phyloP scores from a whole-genome alignment of 1,140 invertebrate genomes.

The Pachypsylla venusta region DNA sequence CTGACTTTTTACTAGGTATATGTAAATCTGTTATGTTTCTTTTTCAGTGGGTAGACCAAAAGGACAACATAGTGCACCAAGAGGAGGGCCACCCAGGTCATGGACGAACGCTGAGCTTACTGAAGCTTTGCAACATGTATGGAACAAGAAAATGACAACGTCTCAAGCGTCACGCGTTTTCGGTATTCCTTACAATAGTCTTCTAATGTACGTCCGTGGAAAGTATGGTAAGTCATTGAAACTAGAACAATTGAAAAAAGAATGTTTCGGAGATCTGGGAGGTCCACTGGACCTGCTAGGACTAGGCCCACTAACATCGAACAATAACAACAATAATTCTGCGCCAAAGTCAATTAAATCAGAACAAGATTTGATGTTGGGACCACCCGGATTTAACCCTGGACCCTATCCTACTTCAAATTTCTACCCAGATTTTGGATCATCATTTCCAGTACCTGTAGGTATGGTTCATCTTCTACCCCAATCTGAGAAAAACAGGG shows the following conservation, averaged over 20 bases:
- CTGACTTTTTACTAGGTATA: too few species aligned
- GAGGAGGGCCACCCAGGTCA: conserved; percentile 70
- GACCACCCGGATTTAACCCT: conserved; percentile 41
- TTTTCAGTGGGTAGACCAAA: conserved; percentile 50
- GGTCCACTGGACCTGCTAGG: conserved; percentile 47
- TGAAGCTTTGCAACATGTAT: conserved; percentile 73
- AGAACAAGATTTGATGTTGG: conserved; percentile 25
- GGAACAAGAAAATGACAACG: conserved; percentile 90
- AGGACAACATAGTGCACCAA: conserved; percentile 72
- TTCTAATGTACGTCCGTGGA: conserved; percentile 81
- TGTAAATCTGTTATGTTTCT: conserved; percentile 11
- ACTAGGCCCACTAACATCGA: conserved; percentile 41
- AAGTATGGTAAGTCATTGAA: conserved; percentile 82
- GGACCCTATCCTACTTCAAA: conserved; percentile 35
- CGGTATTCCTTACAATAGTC: conserved; percentile 78
- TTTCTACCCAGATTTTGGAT: conserved; percentile 63
- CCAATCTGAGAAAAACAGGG: conserved; percentile 29
- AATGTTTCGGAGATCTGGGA: conserved; percentile 53
- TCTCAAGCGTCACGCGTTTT: conserved; percentile 77
- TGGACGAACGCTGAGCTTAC: conserved; percentile 83
- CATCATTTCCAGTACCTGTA: conserved; percentile 62
- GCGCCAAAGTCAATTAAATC: conserved; percentile 16
- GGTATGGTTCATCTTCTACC: conserved; percentile 68
- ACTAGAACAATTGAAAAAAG: conserved; percentile 68
- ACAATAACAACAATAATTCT: conserved; percentile 51